A percentile compares a stretch with the other conserved stretches of the same genome.
These are phyloP conservation scores for Peromyscus polionotus DNA, from an alignment of 2,113 vertebrate genomes.

Conservation along the genomic window DNA sequence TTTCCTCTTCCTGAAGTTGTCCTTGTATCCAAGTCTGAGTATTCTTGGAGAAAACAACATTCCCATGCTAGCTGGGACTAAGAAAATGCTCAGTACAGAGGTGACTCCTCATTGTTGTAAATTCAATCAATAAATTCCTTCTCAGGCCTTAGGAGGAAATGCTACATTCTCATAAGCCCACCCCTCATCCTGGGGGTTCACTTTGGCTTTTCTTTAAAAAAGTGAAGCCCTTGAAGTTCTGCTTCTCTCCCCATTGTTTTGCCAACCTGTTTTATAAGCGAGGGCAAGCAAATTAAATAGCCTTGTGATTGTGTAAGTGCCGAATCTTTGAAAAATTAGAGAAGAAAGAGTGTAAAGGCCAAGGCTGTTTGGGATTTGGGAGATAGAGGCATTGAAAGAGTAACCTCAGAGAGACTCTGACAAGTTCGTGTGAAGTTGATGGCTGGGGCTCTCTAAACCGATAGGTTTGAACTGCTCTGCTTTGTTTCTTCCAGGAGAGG, in stretches of 20 bases:
- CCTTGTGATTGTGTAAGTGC: slow-evolving; percentile 26
- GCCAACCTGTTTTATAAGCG: slow-evolving; percentile 27
- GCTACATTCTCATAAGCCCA: slow-evolving; percentile 38
- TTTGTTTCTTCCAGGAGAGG: slow-evolving; percentile 29
- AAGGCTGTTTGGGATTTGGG: background rate
- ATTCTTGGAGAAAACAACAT: slow-evolving; percentile 52
- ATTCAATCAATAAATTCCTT: slow-evolving; percentile 68
- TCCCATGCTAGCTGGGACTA: slow-evolving; percentile 56
- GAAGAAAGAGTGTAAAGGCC: background rate
- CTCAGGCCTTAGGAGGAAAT: slow-evolving; percentile 66
- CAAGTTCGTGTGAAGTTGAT: background rate
- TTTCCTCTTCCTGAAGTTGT: slow-evolving; percentile 72
- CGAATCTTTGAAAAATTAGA: background rate
- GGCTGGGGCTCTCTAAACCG: background rate
- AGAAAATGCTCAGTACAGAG: background rate
- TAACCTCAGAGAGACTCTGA: background rate
- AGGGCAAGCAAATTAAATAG: slow-evolving; percentile 26
- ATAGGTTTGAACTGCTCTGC: background rate
- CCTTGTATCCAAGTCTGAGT: slow-evolving; percentile 58
- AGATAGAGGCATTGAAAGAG: background rate
- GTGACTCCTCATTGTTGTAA: slow-evolving; percentile 68
- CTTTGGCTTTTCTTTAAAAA: slow-evolving; percentile 62
- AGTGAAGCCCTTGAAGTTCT: slow-evolving; percentile 35
- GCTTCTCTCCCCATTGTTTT: slow-evolving; percentile 49
- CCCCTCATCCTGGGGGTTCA: slow-evolving; percentile 67